A percentile compares a stretch with the other conserved stretches of the same genome.
Evolutionary conservation across 2,113 vertebrate species (phyloP).

Genomic region (Hippopotamus amphibius): DNA sequence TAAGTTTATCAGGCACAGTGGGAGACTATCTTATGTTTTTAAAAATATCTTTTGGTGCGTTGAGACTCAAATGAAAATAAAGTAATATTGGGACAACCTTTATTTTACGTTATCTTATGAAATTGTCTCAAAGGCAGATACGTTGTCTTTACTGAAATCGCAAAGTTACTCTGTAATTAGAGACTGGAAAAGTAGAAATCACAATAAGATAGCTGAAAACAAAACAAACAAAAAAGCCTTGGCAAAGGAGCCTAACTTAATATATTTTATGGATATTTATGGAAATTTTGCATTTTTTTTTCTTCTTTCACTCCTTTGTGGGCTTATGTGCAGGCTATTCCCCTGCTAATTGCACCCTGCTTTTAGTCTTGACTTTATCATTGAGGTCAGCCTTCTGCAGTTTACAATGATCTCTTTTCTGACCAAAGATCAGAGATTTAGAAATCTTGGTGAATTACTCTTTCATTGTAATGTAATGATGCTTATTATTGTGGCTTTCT

Average conservation of each 20-base stretch:
- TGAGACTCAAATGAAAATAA: background rate
- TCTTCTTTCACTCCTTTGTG: background rate
- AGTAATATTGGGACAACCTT: background rate
- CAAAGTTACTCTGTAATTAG: background rate
- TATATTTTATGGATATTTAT: background rate
- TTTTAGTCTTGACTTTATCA: background rate
- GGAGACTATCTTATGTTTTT: background rate
- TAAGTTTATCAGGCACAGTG: background rate
- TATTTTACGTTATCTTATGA: background rate
- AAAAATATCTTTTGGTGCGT: background rate
- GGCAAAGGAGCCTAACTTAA: background rate
- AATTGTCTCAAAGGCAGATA: background rate
- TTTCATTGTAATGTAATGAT: slow-evolving; percentile 6
- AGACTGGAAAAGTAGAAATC: background rate
- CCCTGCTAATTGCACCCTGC: background rate
- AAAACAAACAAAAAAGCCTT: background rate
- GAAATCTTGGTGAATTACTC: background rate
- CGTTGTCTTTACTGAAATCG: background rate
- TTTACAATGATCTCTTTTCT: background rate
- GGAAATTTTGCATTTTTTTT: background rate
- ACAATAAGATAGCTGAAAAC: background rate
- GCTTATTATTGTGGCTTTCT: slow-evolving; percentile 21
- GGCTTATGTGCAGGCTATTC: fast-evolving
- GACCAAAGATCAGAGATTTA: background rate
- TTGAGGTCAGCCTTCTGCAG: background rate